Evolutionary conservation across 2,113 vertebrate genomes (phyloP), one percentile per base, ranked within the genome.

Genomic region (Spheniscus mendiculus): DNA sequence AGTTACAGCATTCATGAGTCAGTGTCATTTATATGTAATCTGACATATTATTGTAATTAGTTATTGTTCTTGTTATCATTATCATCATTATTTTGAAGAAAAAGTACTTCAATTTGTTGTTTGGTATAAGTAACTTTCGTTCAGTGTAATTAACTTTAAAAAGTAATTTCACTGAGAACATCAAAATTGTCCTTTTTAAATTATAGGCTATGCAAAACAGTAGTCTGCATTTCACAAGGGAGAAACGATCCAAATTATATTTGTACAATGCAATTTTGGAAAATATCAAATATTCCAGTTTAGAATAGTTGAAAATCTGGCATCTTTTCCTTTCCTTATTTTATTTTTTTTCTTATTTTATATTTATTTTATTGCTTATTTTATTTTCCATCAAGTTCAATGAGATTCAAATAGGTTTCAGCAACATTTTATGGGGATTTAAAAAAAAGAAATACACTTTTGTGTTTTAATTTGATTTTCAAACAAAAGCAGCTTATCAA

Each of bases 11-110:
- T 19, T 80, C 26, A 69, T 30, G 10, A 61, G 49, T 44, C 38
- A 66, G 5, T 2, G 6, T 40, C 3, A 73, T 66, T 59, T 71
- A 18, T 38, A 52, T 13, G 10, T 34, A 62, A 62, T 21, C 9
- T 67, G 55, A 14, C 11, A 83, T 0, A 9, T 29, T 34, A n/a
- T 36, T 78, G 56, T n/a, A 67, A 42, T 32, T 47, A 52, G 44
- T 47, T 5, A 13, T 58, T n/a, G 3, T 81, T 78, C 5, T 44
- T 0, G 1, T 44, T 29, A 40, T 16, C 3, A 8, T 47, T 13
- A n/a, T 25, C 15, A n/a, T 30, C 5, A 25, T 47, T 80, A 32
- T 44, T 80, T 81, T 84, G 17, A 69, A 53, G 14, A 9, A 23
- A 49, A 58, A 80, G 3, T 44, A 49, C 22, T 42, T 82, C 12